Conservation (phyloP, 2,888 invertebrate species). For the Nephrotoma guestfalica region DNA sequence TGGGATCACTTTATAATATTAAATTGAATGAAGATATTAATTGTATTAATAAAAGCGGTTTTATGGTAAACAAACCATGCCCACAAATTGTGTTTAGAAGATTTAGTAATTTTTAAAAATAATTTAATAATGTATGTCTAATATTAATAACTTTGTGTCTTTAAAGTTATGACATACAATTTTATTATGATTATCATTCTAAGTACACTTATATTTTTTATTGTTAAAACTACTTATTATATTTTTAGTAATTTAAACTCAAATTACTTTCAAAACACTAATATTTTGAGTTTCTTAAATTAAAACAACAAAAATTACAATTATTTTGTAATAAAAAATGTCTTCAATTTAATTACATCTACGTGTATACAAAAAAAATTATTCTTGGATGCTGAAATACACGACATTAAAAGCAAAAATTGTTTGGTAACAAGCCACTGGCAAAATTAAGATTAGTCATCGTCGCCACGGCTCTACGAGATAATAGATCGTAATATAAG, state of each 20-base stretch:
- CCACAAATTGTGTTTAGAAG: background rate
- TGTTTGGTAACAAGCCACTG: background rate
- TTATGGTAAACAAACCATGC: background rate
- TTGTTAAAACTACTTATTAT: background rate
- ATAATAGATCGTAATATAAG: too few relatives aligned
- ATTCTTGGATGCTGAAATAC: background rate
- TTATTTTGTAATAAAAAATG: background rate
- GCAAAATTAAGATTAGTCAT: background rate
- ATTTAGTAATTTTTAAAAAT: background rate
- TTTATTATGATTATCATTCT: background rate
- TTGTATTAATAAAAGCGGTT: background rate
- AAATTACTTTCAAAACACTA: background rate
- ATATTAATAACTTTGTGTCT: background rate
- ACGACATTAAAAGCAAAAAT: background rate
- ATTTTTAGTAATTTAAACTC: background rate
- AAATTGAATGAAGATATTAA: background rate
- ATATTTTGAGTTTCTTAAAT: background rate
- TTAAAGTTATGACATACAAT: background rate
- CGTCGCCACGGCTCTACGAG: too few relatives aligned
- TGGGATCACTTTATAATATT: background rate
- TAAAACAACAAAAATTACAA: background rate
- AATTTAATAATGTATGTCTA: background rate
- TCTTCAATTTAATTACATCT: background rate
- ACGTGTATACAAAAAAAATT: background rate
- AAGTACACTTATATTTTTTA: background rate